Evolutionary conservation across 53 echinoderm and acorn worm genomes (phyloP).

Genomic region (Astropecten irregularis): DNA sequence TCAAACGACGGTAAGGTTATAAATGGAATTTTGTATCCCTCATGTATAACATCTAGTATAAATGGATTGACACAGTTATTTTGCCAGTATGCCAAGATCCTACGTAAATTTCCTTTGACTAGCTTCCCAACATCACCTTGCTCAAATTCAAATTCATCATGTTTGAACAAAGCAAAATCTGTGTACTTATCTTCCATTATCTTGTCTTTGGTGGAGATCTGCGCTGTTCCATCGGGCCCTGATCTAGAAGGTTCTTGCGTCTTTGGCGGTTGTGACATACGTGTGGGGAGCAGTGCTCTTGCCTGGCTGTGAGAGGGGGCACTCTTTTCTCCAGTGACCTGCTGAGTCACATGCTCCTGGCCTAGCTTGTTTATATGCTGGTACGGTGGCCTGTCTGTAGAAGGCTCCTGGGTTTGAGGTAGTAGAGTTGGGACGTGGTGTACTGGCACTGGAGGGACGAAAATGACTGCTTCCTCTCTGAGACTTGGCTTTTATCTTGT

Average conservation of each 20-base stretch:
- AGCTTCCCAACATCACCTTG: not conserved
- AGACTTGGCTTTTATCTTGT: no score
- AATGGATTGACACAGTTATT: not conserved
- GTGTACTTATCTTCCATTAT: not conserved
- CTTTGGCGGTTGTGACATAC: not conserved
- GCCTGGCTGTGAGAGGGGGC: conserved; percentile 1
- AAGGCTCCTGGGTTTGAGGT: not conserved
- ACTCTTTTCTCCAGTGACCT: conserved; percentile 54
- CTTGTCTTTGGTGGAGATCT: not conserved
- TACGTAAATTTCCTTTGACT: not conserved
- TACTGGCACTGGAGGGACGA: not conserved
- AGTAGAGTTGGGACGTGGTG: not conserved
- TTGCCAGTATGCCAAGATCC: not conserved
- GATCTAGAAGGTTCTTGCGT: not conserved
- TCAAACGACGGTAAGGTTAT: not conserved
- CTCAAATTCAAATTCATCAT: not conserved
- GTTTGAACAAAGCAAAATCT: not conserved
- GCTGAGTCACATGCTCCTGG: conserved; percentile 23
- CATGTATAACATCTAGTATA: conserved; percentile 13
- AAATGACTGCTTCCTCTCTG: not conserved
- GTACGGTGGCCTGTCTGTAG: not conserved
- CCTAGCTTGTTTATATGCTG: not conserved
- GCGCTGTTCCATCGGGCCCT: not conserved
- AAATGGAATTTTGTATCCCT: conserved; percentile 21
- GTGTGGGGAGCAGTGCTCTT: not conserved